Evolutionary conservation across 2,888 invertebrate genomes (phyloP).

Genomic region (Muscina levida): DNA sequence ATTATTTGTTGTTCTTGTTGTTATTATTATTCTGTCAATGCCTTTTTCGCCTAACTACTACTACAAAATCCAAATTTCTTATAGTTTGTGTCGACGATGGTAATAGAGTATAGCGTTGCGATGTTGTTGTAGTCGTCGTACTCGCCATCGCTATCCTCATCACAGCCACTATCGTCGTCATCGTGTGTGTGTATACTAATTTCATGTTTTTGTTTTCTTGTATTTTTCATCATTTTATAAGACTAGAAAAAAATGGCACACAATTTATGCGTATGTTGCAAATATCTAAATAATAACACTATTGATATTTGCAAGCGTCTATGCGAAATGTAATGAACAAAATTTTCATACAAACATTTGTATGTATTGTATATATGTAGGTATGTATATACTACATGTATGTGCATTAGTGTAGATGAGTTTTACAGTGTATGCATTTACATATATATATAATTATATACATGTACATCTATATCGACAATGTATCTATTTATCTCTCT

Average conservation of each 20-base stretch:
- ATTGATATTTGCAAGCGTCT: not conserved
- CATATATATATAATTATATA: too few species aligned
- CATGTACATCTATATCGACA: too few species aligned
- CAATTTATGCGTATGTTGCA: conserved; percentile 47
- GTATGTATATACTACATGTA: not conserved
- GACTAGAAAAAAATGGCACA: conserved; percentile 32
- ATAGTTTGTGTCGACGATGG: conserved; percentile 3
- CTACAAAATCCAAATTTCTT: conserved; percentile 19
- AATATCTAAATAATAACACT: conserved; percentile 66
- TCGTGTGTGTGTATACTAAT: conserved; percentile 54
- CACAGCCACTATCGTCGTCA: conserved; percentile 14
- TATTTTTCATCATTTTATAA: conserved; percentile 12
- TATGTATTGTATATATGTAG: not conserved
- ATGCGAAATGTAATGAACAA: too few species aligned
- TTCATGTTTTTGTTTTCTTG: conserved; percentile 20
- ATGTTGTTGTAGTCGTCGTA: not conserved
- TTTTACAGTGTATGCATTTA: too few species aligned
- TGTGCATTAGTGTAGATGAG: too few species aligned
- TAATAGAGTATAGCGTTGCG: too few species aligned
- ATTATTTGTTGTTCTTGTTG: not conserved
- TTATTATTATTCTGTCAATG: conserved; percentile 43
- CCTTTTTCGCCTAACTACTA: conserved; percentile 29
- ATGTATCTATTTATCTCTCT: too few species aligned
- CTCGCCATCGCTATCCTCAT: conserved; percentile 46
- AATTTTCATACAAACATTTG: not conserved